Percentiles rank a stretch among this genome's conserved stretches.
These are phyloP conservation scores for Hafferia zeledoni DNA, from an alignment of 2,797 vertebrate genomes.

Conservation along the genomic window DNA sequence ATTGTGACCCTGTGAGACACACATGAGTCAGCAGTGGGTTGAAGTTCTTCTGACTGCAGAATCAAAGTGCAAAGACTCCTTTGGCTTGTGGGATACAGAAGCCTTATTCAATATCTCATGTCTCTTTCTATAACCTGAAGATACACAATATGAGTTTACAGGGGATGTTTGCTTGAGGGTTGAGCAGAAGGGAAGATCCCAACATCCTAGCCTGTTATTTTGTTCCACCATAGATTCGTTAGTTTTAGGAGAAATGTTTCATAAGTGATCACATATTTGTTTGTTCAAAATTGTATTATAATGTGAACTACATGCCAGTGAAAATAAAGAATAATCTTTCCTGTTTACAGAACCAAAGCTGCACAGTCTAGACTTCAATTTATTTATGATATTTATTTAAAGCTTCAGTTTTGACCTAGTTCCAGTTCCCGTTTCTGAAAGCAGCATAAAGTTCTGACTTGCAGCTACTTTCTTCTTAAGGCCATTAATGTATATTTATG, in stretches of 20 bases:
- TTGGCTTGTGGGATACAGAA: neutral
- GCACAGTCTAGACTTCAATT: conserved; percentile 2
- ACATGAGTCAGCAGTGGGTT: neutral
- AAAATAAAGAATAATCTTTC: conserved; percentile 27
- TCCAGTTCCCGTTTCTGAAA: conserved; percentile 12
- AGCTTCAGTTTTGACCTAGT: conserved; percentile 42
- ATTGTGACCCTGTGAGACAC: neutral
- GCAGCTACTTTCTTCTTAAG: neutral
- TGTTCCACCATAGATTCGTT: neutral
- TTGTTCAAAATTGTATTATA: neutral
- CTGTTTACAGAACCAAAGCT: neutral
- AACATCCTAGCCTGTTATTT: neutral
- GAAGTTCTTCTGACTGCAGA: neutral
- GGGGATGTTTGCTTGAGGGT: neutral
- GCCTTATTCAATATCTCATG: neutral
- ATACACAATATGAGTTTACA: neutral
- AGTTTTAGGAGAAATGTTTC: neutral
- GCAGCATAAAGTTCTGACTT: neutral
- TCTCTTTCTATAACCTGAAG: neutral
- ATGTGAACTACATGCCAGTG: neutral
- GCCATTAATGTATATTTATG: neutral
- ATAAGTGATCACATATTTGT: neutral
- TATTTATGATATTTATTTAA: conserved; percentile 41
- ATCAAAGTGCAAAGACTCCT: neutral
- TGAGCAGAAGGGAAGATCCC: neutral